Base-by-base conservation (phyloP, 2,113 vertebrate genomes). In the Bungarus multicinctus region DNA sequence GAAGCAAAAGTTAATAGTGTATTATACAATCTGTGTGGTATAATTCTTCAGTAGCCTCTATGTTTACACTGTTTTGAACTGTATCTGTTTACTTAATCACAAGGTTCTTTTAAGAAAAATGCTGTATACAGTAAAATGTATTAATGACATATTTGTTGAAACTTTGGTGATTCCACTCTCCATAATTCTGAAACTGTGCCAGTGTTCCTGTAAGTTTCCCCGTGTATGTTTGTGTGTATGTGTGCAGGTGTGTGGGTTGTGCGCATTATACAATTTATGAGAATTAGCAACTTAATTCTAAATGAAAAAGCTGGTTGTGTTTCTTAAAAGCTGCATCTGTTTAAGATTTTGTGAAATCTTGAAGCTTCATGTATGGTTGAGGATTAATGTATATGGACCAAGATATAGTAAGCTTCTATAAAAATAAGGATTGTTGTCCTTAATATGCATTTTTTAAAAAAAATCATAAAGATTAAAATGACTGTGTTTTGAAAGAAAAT, bases 251-350 rank as follows among this genome's bases (percentile, higher is more conserved):
- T 96, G 92, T 94, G 93, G 94, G 85, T 94, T 95, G 93, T 96
- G 92, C 7, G 53, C 54, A 39, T 64, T 90, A 57, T 96, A 95
- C 91, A 95, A 0, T 96, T 94, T 97, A 92, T n/a, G 52, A 93
- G 94, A 97, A 97, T 96, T 94, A 96, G 94, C 95, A 97, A 97
- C 93, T 96, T 96, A 57, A 98, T 98, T 97, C 98, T 98, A 97
- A 98, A 98, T 95, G 97, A 96, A 97, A 98, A 96, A 96, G 97
- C 96, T 97, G 97, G 97, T 95, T 96, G 88, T 94, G 93, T 96
- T 97, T 95, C 96, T 98, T 97, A 97, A 90, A 96, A 93, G 92
- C 81, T 93, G 89, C 87, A 94, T 94, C 94, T 18, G 4, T 89
- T 93, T 94, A 93, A 81, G 34, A 88, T 95, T 93, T 93, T 95